Conservation (phyloP, 2,797 vertebrate genomes). For the Chloroceryle inda region DNA sequence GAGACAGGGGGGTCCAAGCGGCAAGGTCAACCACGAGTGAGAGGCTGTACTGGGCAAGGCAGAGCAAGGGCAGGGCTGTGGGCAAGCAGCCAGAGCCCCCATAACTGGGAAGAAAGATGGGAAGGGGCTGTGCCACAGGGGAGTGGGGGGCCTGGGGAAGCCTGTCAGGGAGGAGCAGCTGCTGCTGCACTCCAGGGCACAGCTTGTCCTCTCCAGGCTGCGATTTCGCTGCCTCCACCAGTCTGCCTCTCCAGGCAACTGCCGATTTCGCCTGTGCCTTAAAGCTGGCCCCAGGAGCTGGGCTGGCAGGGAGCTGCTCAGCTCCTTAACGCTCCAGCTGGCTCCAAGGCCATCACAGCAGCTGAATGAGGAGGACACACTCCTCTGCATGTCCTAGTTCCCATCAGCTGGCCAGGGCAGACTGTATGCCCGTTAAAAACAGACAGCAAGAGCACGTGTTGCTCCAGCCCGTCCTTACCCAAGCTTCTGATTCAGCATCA, state of each 20-base stretch:
- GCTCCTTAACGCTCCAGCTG: conserved; percentile 43
- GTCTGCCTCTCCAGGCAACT: background rate
- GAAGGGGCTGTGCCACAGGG: background rate
- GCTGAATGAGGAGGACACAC: background rate
- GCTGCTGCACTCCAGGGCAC: background rate
- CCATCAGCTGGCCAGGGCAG: conserved; percentile 15
- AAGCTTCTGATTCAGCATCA: background rate
- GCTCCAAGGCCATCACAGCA: background rate
- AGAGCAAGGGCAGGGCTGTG: background rate
- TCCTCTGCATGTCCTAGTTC: conserved; percentile 53
- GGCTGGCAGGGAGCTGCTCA: conserved; percentile 19
- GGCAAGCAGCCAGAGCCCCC: background rate
- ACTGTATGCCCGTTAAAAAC: background rate
- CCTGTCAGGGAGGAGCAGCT: conserved; percentile 38
- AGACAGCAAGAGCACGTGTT: background rate
- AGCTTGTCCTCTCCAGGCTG: background rate
- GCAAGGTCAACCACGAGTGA: rapidly evolving
- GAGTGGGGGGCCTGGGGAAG: background rate
- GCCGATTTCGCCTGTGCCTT: background rate
- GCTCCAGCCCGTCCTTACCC: background rate
- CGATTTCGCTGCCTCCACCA: background rate
- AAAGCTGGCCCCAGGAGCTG: background rate
- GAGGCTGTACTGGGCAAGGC: background rate
- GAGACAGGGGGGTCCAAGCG: background rate
- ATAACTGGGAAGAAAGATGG: background rate